Evolutionary conservation across 2,888 invertebrate genomes (phyloP), one percentile per base, ranked within the genome.

Genomic region (Embidobia sp.): DNA sequence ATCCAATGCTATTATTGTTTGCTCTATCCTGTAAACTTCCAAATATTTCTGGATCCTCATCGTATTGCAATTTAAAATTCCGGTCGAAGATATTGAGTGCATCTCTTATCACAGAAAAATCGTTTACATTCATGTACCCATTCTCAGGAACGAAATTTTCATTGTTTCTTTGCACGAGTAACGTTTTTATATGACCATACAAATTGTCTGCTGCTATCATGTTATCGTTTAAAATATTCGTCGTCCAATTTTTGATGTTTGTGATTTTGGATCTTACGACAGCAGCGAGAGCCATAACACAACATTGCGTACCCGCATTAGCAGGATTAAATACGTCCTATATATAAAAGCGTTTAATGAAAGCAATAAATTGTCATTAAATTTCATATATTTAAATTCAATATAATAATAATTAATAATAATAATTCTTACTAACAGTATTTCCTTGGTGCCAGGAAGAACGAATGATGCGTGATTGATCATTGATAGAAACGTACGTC

Each of bases 171-270:
- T 59, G n/a, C 18, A n/a, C 15, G 15, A 44, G 33, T 11, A 48
- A 8, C 16, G n/a, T 57, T 19, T 18, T 44, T 31, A 44, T 29
- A 15, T 5, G 3, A 13, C 33, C 33, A 40, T 63, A 49, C 10
- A 63, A 63, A 26, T 35, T 63, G 27, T 61, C 61, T 2, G 33
- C 61, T 61, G 18, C 35, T 4, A 59, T 31, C 44, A 59, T 46
- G 8, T 59, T 59, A 33, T 59, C 33, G 46, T 59, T 44, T 4
- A 63, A 3, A 0, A 63, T 40, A 13, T 63, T 63, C 10, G 40
- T 46, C 2, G 10, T 19, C 46, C 51, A 51, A 11, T n/a, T 8
- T 16, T 18, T 15, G 8, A 51, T 18, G 15, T 29, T 19, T 8
- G 18, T 1, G 10, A 64, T 15, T 22, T 29, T n/a, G 27, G 63